phyloP scores from a whole-genome alignment of 2,797 vertebrate genomes.

The Neolamprologus multifasciatus region DNA sequence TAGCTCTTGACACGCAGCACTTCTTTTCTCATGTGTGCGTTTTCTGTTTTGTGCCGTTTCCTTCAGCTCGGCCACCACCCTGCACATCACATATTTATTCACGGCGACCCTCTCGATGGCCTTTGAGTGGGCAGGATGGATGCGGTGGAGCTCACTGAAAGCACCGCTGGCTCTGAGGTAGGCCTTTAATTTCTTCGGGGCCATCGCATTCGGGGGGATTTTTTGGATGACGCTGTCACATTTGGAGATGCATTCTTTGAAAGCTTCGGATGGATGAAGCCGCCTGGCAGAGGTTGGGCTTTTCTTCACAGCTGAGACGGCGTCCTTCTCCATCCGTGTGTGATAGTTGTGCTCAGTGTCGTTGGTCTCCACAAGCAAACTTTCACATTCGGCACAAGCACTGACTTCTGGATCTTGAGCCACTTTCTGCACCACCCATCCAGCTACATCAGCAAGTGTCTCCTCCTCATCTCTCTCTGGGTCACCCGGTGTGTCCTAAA shows the following conservation, averaged over 20 bases:
- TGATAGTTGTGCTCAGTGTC: neutral
- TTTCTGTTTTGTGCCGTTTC: too few species aligned
- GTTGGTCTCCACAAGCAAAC: neutral
- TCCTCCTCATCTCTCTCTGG: neutral
- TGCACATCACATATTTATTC: too few species aligned
- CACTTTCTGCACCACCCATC: neutral
- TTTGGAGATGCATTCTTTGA: neutral
- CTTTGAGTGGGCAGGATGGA: too few species aligned
- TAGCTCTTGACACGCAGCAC: too few species aligned
- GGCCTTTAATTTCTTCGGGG: too few species aligned
- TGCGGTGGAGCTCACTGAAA: too few species aligned
- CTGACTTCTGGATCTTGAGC: neutral
- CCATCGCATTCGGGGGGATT: too few species aligned
- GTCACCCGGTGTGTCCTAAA: neutral
- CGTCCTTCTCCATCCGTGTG: neutral
- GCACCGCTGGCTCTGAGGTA: too few species aligned
- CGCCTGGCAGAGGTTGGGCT: neutral
- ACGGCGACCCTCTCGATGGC: too few species aligned
- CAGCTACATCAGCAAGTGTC: neutral
- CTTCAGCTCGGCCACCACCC: too few species aligned
- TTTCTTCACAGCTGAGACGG: neutral
- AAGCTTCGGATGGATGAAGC: neutral
- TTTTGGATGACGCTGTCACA: too few species aligned
- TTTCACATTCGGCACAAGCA: fast-evolving
- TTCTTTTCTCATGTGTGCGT: too few species aligned